Evolutionary conservation across 2,113 vertebrate species (phyloP), one percentile per base, ranked within the genome.

Genomic region (Chaetodon auriga): DNA sequence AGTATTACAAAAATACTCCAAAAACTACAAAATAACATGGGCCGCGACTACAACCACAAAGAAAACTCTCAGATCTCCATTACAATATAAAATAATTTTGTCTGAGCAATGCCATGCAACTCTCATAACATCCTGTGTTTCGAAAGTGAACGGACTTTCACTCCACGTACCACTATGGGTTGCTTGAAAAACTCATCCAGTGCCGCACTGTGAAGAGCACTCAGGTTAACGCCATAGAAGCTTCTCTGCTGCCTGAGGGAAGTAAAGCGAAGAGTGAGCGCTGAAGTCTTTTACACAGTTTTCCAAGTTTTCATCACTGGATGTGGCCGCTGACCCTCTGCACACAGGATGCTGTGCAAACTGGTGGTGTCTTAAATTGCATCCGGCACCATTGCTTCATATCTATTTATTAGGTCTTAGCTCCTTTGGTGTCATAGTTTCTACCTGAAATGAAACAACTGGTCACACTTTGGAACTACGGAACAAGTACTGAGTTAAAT

Each of bases 211-310:
- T 78, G 92, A 18, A 97, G 94, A 72, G 94, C 91, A 35, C 92
- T 94, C 78, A 97, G 89, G 82, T 94, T 94, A 41, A 97, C 91
- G 0, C 95, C 93, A 43, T 93, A 95, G 93, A 97, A 96, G 73
- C 83, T 93, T 15, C 94, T 93, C 85, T 97, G 95, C 78, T 95
- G 95, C 95, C 96, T 97, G 87, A 2, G 23, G 13, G 43, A 30
- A 66, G 4, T 3, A 21, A 41, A 10, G 25, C 1, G 3, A 19
- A 45, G n/a, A 16, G n/a, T 18, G 14, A 18, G 19, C 6, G 23
- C 14, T 14, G n/a, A 19, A n/a, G 30, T 16, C 11, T 41, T 43
- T n/a, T 41, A 64, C 2, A 58, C 60, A 38, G 46, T 69, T 21
- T 58, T 58, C 25, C 14, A 30, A 30, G 55, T 15, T 25, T 30